Evolutionary conservation across 2,888 invertebrate genomes (phyloP).

Genomic region (Phengaris arion): DNA sequence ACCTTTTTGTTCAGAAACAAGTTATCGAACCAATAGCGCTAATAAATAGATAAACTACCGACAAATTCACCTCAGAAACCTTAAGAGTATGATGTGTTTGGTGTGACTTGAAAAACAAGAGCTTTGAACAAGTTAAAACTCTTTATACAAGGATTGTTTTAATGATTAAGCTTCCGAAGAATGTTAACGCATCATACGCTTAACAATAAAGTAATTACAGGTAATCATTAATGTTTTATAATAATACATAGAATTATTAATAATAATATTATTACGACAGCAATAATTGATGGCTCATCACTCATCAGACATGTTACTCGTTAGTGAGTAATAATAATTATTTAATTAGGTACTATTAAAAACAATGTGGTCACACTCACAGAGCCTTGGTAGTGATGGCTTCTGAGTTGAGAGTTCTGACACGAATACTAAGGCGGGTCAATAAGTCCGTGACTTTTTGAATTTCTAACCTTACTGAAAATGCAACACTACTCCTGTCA

Average conservation of each 20-base stretch:
- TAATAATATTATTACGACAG: not conserved
- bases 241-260: not conserved
- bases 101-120: not conserved
- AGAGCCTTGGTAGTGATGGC: slow-evolving; percentile 1
- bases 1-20: too few relatives aligned
- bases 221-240: slow-evolving; percentile 7
- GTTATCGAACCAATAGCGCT: too few relatives aligned
- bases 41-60: too few relatives aligned
- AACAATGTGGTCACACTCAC: not conserved
- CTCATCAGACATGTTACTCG: not conserved
- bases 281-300: not conserved
- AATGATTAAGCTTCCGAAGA: not conserved
- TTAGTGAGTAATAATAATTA: not conserved
- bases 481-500: too few relatives aligned
- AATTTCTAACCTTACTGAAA: too few relatives aligned
- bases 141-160: not conserved
- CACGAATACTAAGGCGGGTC: too few relatives aligned
- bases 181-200: slow-evolving; percentile 7
- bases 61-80: too few relatives aligned
- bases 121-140: not conserved
- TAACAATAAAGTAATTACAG: not conserved
- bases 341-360: slow-evolving; percentile 16
- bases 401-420: slow-evolving; percentile 7
- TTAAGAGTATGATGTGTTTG: not conserved
- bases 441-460: too few relatives aligned